Evolutionary conservation across 2,888 invertebrate species (phyloP).

Genomic region (Acanthosepion lycidas): DNA sequence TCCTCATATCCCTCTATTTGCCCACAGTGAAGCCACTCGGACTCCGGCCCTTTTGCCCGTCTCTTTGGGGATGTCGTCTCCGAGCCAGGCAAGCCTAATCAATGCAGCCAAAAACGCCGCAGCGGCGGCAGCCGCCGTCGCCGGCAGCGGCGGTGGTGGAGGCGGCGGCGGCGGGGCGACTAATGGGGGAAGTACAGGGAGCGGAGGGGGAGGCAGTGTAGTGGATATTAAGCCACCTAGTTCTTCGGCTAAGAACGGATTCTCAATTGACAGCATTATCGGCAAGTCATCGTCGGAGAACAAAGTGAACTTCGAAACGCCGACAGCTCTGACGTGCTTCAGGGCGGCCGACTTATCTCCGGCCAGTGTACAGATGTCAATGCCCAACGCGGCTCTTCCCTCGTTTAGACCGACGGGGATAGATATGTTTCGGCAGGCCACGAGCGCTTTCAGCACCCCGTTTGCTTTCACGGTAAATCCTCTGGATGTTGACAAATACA

Average conservation of each 20-base stretch:
- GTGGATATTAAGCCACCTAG: slow-evolving; percentile 70
- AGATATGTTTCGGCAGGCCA: slow-evolving; percentile 57
- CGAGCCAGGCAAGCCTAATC: slow-evolving; percentile 81
- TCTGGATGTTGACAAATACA: slow-evolving; percentile 70
- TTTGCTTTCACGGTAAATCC: slow-evolving; percentile 62
- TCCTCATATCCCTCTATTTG: slow-evolving; percentile 56
- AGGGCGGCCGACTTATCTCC: slow-evolving; percentile 46
- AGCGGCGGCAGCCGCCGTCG: slow-evolving; percentile 49
- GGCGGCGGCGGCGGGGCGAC: slow-evolving; percentile 49
- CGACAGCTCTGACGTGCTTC: slow-evolving; percentile 52
- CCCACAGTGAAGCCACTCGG: slow-evolving; percentile 61
- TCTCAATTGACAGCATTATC: slow-evolving; percentile 79
- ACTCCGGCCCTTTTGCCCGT: slow-evolving; percentile 75
- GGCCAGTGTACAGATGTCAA: slow-evolving; percentile 45
- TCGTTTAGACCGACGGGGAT: slow-evolving; percentile 53
- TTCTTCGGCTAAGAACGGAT: slow-evolving; percentile 71
- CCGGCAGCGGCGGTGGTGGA: slow-evolving; percentile 48
- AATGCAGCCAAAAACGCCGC: slow-evolving; percentile 63
- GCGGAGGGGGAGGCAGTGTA: slow-evolving; percentile 50
- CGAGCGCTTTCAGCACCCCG: slow-evolving; percentile 64
- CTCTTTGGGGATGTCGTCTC: slow-evolving; percentile 75
- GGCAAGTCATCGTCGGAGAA: slow-evolving; percentile 67
- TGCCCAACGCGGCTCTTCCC: slow-evolving; percentile 50
- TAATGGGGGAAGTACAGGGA: slow-evolving; percentile 47
- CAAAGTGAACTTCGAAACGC: slow-evolving; percentile 35